Evolutionary conservation across 2,888 invertebrate genomes (phyloP).

Genomic region (Acrocyrtus sp.): DNA sequence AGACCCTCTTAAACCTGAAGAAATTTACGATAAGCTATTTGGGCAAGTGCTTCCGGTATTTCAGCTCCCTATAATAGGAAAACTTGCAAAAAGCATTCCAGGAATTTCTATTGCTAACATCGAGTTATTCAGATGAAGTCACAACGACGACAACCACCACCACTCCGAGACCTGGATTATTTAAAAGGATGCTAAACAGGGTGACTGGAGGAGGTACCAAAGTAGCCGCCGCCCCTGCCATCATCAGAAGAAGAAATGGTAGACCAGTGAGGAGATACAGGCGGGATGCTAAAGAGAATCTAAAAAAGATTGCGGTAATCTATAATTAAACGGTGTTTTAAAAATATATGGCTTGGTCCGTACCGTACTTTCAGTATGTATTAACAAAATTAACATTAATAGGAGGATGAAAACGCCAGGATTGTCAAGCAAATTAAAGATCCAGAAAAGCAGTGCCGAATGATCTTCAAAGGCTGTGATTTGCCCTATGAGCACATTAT

Average conservation of each 20-base stretch:
- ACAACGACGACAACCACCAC: constrained; percentile 26
- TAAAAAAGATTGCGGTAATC: constrained; percentile 2
- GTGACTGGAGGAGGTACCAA: constrained; percentile 3
- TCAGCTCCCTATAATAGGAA: constrained; percentile 9
- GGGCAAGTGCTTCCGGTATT: constrained; percentile 21
- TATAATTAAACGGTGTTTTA: neutral
- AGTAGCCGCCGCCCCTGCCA: too few species aligned
- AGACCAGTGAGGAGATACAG: constrained; percentile 17
- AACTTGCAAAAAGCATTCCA: constrained; percentile 29
- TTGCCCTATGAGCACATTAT: constrained; percentile 52
- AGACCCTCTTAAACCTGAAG: constrained; percentile 25
- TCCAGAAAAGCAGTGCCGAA: constrained; percentile 44
- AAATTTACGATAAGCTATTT: constrained; percentile 32
- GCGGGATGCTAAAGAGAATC: constrained; percentile 1
- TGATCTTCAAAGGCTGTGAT: constrained; percentile 52
- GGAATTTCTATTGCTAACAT: constrained; percentile 15
- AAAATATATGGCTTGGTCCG: neutral
- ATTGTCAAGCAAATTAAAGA: constrained; percentile 29
- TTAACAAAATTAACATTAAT: too few species aligned
- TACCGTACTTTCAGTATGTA: constrained; percentile 6
- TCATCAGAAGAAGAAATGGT: neutral
- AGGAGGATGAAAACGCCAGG: too few species aligned
- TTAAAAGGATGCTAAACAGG: constrained; percentile 24
- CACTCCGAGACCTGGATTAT: constrained; percentile 23
- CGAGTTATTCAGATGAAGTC: neutral